Percentiles rank a stretch among this genome's conserved stretches.
Conservation (phyloP, 1,140 invertebrate genomes). For the Vanessa atalanta region DNA sequence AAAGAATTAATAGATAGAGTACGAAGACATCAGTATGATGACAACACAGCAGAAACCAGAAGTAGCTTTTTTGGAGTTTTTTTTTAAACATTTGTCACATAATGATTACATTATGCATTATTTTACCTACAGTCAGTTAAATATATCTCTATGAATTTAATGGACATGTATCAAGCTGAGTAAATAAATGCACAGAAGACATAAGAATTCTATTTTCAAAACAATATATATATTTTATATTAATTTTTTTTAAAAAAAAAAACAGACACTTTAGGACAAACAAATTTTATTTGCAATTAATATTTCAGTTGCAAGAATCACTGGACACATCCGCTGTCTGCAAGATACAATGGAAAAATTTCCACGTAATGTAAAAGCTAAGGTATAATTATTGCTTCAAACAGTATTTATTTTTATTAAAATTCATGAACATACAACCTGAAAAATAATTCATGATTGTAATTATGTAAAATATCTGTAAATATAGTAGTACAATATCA, state of each 20-base stretch:
- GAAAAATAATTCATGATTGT: too few species aligned
- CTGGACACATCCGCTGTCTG: conserved; percentile 81
- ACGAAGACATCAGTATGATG: conserved; percentile 81
- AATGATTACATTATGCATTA: too few species aligned
- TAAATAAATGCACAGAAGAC: not conserved
- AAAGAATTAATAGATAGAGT: conserved; percentile 79
- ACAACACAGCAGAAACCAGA: conserved; percentile 80
- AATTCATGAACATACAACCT: not conserved
- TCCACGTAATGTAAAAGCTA: conserved; percentile 81
- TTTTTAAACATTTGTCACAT: not conserved
- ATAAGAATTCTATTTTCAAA: not conserved
- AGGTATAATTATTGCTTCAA: conserved; percentile 55
- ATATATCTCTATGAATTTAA: too few species aligned
- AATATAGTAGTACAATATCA: too few species aligned
- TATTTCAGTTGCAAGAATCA: conserved; percentile 81
- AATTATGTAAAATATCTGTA: too few species aligned
- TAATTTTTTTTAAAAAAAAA: too few species aligned
- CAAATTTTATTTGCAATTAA: not conserved
- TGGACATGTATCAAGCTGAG: too few species aligned
- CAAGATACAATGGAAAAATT: conserved; percentile 79
- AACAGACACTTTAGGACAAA: not conserved
- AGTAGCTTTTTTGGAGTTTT: conserved; percentile 64
- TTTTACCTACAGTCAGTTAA: too few species aligned
- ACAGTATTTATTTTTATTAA: conserved; percentile 7
- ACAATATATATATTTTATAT: too few species aligned